Base-by-base conservation (phyloP, 1,140 invertebrate genomes). In the Tribolium madens region DNA sequence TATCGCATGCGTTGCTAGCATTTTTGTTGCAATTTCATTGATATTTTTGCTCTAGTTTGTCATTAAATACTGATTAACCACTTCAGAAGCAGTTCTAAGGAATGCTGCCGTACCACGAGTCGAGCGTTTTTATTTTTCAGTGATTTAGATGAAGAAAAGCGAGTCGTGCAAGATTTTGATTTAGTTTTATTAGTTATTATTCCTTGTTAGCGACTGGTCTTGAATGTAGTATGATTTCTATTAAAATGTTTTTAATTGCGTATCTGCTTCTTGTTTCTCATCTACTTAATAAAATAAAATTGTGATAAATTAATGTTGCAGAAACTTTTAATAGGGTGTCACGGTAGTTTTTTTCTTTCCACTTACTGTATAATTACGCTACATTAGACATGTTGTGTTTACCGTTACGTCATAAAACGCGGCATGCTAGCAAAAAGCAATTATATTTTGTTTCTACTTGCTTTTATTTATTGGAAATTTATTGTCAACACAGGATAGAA, bases 331-430 rank as follows among this genome's bases (percentile, higher is more conserved):
- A 64, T 64, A 26, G 57, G 57, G 57, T 64, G 57, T 64, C 57
- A 33, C n/a, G 57, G 26, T 64, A n/a, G 9, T 33, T 64, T 57
- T 64, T 64, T 64, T 33, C 57, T 3, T 33, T 64, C 21, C 36
- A 42, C 36, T 64, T 64, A 26, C 26, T 33, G 57, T 64, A 33
- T 64, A 64, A 64, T 64, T 64, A 64, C 57, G 57, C 57, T 64
- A 64, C 26, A 64, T 64, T 64, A 64, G 57, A 64, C 57, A 64
- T 64, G 57, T 64, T 64, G 57, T 33, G 57, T 64, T 31, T 64
- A 64, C 57, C 57, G 57, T 64, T 64, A 64, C 57, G 57, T 64
- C 57, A 64, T 64, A 64, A 64, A 64, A 64, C 57, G 57, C 57
- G 57, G 57, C 57, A 33, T 64, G 57, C 57, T 64, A 64, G 57